Base-by-base conservation (phyloP, 2,113 vertebrate species). In the Phalacrocorax brasilianus region DNA sequence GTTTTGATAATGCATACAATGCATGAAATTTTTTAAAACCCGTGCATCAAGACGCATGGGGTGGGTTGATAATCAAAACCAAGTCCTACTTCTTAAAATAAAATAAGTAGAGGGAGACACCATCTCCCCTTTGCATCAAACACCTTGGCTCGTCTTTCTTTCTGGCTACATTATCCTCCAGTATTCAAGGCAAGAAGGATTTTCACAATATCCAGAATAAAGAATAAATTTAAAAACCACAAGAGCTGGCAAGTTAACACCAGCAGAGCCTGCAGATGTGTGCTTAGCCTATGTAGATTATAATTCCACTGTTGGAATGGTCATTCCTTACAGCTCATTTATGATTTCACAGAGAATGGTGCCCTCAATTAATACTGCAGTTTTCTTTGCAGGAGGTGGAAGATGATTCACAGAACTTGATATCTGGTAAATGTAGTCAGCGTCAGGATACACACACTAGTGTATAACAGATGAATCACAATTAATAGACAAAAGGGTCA, bases 341-440 rank as follows among this genome's bases (percentile, higher is more conserved):
- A 40, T 30, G 21, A 81, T 79, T 94, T 89, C 93, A 84, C 97
- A 98, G 56, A 79, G 93, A 97, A 96, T 93, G 95, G 94, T 90
- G 65, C 14, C 85, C 85, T 96, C 88, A 90, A 68, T 83, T 74
- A 88, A 91, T 88, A 66, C 44, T 94, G 67, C 23, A n/a, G 32
- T 74, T 24, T 45, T 88, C 74, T 77, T 89, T 55, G 85, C 81
- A 86, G 55, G 58, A 93, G 58, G 24, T 15, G 4, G 63, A 53
- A 72, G 75, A 93, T 94, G 91, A 95, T 96, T 97, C 95, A 92
- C 76, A 62, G 52, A 45, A 88, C 26, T 85, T 93, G 93, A 14
- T 91, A 65, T 93, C 59, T 85, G 87, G 73, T 81, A 71, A 76
- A 79, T 74, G 65, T 73, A 77, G 35, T 59, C 86, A 66, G 61